Evolutionary conservation across 2,113 vertebrate species (phyloP), one percentile per base, ranked within the genome.

Genomic region (Dicaeum eximium): DNA sequence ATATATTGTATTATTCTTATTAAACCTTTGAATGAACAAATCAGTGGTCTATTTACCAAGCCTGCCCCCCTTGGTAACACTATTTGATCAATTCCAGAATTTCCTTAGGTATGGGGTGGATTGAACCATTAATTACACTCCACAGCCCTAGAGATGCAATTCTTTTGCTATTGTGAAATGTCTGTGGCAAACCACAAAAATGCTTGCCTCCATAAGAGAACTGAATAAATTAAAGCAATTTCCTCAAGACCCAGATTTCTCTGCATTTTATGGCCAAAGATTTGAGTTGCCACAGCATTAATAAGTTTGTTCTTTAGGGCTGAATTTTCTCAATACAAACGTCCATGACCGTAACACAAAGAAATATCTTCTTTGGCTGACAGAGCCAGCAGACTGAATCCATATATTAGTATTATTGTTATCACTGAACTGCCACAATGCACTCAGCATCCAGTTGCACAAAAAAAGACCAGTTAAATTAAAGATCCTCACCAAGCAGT

Each of bases 161-260:
- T 87, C 90, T 91, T 96, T 51, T 48, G 47, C 94, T 92, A 82
- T 94, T 96, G 94, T 97, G 93, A 96, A 85, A 69, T 13, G 86
- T 87, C 94, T 94, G 37, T 10, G 88, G 88, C 77, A 88, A 90
- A 91, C 72, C 88, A 75, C 11, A 9, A 75, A 94, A 95, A 94
- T 12, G 53, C 58, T 91, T 3, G 3, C 80, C 45, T 94, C 82
- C 64, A n/a, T 87, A 87, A 90, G 94, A 95, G 92, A 79, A 11
- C 61, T 33, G 95, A 96, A 95, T 93, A 92, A 95, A 96, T 85
- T 88, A 96, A 97, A 95, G 95, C 77, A 71, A 97, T 96, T 97
- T 97, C 65, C 92, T 79, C 0, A 1, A 94, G 82, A 91, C 93
- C 51, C 57, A 75, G 75, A 77, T 84, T 92, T 74, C 80, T 78